Base-by-base conservation (phyloP, 2,888 invertebrate species). In the Phalera bucephala region DNA sequence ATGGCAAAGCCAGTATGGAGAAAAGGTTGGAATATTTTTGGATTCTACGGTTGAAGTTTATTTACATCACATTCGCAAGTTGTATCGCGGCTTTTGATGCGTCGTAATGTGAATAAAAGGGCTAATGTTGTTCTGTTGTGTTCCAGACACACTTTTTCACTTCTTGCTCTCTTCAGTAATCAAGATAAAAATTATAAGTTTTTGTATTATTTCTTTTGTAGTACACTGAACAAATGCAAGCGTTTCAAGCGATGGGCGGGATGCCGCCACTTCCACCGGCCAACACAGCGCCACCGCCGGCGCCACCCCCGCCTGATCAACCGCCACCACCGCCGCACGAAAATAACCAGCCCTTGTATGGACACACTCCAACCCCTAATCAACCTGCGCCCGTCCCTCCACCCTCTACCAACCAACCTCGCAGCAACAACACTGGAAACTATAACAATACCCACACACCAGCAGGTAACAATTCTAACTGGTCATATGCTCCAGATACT, bases 1-100 rank as follows among this genome's bases (percentile, higher is more conserved):
- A 59, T 94, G 94, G 94, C 94, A 94, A 68, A 91, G 91, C 42
- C 94, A 94, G 63, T 94, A 94, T 72, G 94, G 94, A 29, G 93
- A 93, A 38, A 93, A 94, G 92, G 94, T 94, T 41, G 39, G 51
- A n/a, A n/a, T n/a, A n/a, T n/a, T 40, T 21, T 38, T 11, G 10
- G 4, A n/a, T 22, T n/a, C 8, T 9, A 22, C n/a, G n/a, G n/a
- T n/a, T n/a, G n/a, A n/a, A n/a, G n/a, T n/a, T n/a, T n/a, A n/a
- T n/a, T n/a, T n/a, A n/a, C n/a, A n/a, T n/a, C n/a, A 9, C 22
- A 8, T 9, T 22, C 8, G 2, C 5, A 4, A 4, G 7, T 22
- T n/a, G 2, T 22, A n/a, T 22, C 8, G 9, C 5, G 5, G 17
- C 3, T 17, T 17, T 17, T 3, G 19, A 4, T 25, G 12, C n/a